Base-by-base conservation (phyloP, 2,888 invertebrate species). In the Folsomia manolachei region DNA sequence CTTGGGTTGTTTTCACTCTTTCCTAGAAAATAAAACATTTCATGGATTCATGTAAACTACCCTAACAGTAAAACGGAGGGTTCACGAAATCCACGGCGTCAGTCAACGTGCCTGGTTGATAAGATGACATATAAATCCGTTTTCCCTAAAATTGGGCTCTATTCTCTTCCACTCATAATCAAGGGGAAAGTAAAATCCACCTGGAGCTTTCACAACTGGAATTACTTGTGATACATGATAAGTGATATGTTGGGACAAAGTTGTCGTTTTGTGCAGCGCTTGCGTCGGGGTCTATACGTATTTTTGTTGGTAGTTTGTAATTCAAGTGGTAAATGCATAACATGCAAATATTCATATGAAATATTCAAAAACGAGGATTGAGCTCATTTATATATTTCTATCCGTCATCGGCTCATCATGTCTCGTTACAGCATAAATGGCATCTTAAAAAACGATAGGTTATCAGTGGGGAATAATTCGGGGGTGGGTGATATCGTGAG, bases 351-450 rank as follows among this genome's bases (percentile, higher is more conserved):
- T n/a, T n/a, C n/a, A n/a, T n/a, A n/a, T n/a, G 18, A 21, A 56
- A 56, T 56, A 19, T 56, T 7, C 18, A 18, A 56, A 56, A 14
- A 56, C n/a, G 56, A n/a, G 56, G 21, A 18, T 51, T 18, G 56
- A 56, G 56, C 19, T 56, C 56, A 56, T 56, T 56, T n/a, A 56
- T 21, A 56, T 56, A 19, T 39, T 39, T 39, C 14, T 14, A 14
- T 14, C 39, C 39, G 66, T 62, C n/a, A 65, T 66, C 21, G 27
- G 63, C 27, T 51, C 64, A 11, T 26, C 70, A 19, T 74, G 74
- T 71, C 74, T 71, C 62, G 74, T 64, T 66, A 66, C 65, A 66
- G 51, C 23, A 66, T 66, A n/a, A 66, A 66, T 24, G 65, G 65
- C 27, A 39, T 66, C 52, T 21, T 66, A 7, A 66, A 27, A 51